Evolutionary conservation across 2,888 invertebrate genomes (phyloP).

Genomic region (Gandaritis pyraliata): DNA sequence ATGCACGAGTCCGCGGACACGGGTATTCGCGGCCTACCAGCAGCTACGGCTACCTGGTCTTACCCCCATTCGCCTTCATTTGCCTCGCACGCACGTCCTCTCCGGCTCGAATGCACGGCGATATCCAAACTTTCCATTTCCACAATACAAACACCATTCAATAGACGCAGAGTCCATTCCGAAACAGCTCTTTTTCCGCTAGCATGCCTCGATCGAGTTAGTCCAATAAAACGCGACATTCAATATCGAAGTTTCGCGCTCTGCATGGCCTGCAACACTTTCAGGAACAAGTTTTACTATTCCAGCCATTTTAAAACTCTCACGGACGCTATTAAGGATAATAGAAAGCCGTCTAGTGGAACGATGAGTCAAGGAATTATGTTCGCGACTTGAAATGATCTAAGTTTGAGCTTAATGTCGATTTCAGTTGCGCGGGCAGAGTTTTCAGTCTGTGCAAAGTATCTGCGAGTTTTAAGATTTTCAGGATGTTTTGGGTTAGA

Average conservation of each 20-base stretch:
- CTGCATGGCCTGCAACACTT: slow-evolving; percentile 74
- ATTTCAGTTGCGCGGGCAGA: slow-evolving; percentile 51
- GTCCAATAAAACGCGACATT: slow-evolving; percentile 76
- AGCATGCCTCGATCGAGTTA: slow-evolving; percentile 63
- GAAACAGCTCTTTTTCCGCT: slow-evolving; percentile 57
- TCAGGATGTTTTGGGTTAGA: slow-evolving; percentile 37
- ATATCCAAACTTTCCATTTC: slow-evolving; percentile 44
- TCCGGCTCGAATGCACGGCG: slow-evolving; percentile 42
- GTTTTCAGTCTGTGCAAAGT: slow-evolving; percentile 49
- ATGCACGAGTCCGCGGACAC: slow-evolving; percentile 82
- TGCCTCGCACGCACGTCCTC: slow-evolving; percentile 60
- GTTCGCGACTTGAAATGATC: slow-evolving; percentile 71
- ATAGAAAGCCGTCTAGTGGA: slow-evolving; percentile 77
- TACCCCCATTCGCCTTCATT: slow-evolving; percentile 57
- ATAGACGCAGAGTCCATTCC: slow-evolving; percentile 29
- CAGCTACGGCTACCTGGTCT: slow-evolving; percentile 17
- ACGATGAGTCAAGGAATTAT: slow-evolving; percentile 78
- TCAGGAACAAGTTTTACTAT: slow-evolving; percentile 77
- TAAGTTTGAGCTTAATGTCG: slow-evolving; percentile 75
- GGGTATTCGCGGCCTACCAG: slow-evolving; percentile 49
- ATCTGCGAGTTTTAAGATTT: slow-evolving; percentile 43
- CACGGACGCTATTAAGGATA: slow-evolving; percentile 81
- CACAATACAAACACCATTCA: slow-evolving; percentile 25
- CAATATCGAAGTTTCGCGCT: slow-evolving; percentile 72
- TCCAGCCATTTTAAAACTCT: slow-evolving; percentile 81